Evolutionary conservation across 2,797 vertebrate species (phyloP).

Genomic region (Hippopotamyrus pictus): DNA sequence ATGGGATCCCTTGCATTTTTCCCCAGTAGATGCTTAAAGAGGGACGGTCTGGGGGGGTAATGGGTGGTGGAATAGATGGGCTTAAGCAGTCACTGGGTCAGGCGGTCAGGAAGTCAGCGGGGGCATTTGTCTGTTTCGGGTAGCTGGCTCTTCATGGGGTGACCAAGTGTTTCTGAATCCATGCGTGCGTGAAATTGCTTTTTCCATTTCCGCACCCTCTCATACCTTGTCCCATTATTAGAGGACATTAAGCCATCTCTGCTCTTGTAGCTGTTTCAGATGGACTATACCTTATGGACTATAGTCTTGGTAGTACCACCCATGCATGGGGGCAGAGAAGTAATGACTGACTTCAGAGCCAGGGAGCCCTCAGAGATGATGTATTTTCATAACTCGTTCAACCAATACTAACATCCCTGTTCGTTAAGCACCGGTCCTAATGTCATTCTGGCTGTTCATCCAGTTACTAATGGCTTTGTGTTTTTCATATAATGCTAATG

Average conservation of each 20-base stretch:
- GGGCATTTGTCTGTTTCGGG: not conserved
- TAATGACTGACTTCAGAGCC: not conserved
- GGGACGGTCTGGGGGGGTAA: not conserved
- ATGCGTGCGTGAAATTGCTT: slow-evolving; percentile 13
- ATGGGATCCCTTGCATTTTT: too few relatives aligned
- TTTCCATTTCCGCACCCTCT: not conserved
- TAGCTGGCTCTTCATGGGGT: not conserved
- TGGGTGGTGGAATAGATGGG: not conserved
- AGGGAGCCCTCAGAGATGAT: not conserved
- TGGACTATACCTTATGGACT: not conserved
- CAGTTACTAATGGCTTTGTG: not conserved
- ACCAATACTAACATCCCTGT: slow-evolving; percentile 2
- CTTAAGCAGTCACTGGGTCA: not conserved
- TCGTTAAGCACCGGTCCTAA: not conserved
- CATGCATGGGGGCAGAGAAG: not conserved
- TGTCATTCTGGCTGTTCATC: not conserved
- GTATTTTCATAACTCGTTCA: not conserved
- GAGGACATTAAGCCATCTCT: not conserved
- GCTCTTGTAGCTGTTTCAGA: not conserved
- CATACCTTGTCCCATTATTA: not conserved
- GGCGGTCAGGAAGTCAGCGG: not conserved
- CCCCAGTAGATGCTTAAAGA: not conserved
- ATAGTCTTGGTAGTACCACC: not conserved
- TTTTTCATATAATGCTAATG: not conserved
- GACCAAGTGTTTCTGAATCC: not conserved